These are phyloP conservation scores for Pristionchus pacificus DNA, from an alignment of 1,140 invertebrate genomes.

Conservation along the genomic window DNA sequence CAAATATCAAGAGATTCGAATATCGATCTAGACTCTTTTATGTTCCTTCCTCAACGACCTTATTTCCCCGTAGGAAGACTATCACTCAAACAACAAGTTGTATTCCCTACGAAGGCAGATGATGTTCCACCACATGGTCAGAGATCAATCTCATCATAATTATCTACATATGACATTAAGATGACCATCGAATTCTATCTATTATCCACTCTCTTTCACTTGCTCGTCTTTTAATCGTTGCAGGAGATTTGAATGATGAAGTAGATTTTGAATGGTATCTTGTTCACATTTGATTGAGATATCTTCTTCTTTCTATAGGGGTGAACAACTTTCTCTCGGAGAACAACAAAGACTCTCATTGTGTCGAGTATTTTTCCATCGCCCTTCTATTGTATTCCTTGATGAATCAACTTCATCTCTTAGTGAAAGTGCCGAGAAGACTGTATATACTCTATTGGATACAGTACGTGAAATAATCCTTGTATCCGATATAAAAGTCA, in stretches of 20 bases:
- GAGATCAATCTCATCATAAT: no score
- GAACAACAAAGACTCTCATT: slow-evolving; percentile 66
- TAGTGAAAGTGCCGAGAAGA: slow-evolving; percentile 62
- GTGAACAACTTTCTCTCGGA: slow-evolving; percentile 65
- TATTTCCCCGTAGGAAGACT: slow-evolving; percentile 63
- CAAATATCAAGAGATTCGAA: no score
- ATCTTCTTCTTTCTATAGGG: slow-evolving; percentile 54
- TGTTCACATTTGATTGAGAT: neutral
- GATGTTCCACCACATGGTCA: no score
- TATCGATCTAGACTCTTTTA: slow-evolving; percentile 57
- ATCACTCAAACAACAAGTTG: slow-evolving; percentile 62
- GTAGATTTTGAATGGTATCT: slow-evolving; percentile 36
- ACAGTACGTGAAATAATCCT: slow-evolving; percentile 11
- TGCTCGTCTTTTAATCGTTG: slow-evolving; percentile 11
- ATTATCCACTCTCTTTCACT: slow-evolving; percentile 27
- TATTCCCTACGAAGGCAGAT: slow-evolving; percentile 38
- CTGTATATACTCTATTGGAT: slow-evolving; percentile 58
- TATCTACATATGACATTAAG: slow-evolving; percentile 19
- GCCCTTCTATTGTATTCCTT: slow-evolving; percentile 64
- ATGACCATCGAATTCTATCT: slow-evolving; percentile 19
- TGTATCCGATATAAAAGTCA: neutral
- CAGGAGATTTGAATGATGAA: slow-evolving; percentile 22
- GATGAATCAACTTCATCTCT: slow-evolving; percentile 67
- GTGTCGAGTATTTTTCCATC: slow-evolving; percentile 64
- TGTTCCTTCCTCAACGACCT: slow-evolving; percentile 65